Conservation (phyloP, 2,797 vertebrate species). For the Melanotaenia maccullochi region DNA sequence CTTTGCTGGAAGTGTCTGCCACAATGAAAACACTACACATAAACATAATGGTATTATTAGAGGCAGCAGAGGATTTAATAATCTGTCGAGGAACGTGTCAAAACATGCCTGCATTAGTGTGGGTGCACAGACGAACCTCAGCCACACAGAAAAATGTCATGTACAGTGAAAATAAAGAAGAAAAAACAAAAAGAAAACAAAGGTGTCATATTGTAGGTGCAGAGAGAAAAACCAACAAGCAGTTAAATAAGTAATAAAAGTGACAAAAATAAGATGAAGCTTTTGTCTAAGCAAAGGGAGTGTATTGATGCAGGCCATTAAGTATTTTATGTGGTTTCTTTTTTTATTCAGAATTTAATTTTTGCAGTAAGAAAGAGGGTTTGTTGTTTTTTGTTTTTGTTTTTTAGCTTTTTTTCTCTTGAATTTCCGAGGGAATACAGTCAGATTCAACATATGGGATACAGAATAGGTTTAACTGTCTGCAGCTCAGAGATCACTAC, state of each 20-base stretch:
- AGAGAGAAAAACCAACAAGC: conserved; percentile 25
- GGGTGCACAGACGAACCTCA: conserved; percentile 43
- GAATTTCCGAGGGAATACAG: neutral
- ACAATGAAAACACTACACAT: conserved; percentile 42
- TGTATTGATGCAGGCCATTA: neutral
- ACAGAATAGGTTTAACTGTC: neutral
- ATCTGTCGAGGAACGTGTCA: conserved; percentile 65
- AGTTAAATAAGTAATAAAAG: conserved; percentile 26
- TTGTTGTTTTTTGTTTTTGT: conserved; percentile 2
- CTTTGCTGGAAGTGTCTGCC: conserved; percentile 59
- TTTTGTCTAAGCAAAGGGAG: conserved; percentile 11
- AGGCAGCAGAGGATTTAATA: conserved; percentile 73
- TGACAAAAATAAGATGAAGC: conserved; percentile 21
- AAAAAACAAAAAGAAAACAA: conserved; percentile 6
- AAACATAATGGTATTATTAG: conserved; percentile 73
- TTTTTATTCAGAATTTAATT: neutral
- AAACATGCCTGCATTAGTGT: conserved; percentile 51
- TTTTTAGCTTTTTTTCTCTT: neutral
- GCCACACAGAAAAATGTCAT: conserved; percentile 35
- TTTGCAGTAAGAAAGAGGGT: neutral
- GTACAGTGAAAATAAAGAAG: conserved; percentile 23
- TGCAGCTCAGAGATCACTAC: neutral
- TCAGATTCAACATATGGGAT: neutral
- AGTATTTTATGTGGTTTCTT: neutral
- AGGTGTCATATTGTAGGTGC: conserved; percentile 23